A percentile compares a stretch with the other conserved stretches of the same genome.
These are phyloP conservation scores for Notolepis coatsorum DNA, from an alignment of 2,797 vertebrate genomes.

Conservation along the genomic window DNA sequence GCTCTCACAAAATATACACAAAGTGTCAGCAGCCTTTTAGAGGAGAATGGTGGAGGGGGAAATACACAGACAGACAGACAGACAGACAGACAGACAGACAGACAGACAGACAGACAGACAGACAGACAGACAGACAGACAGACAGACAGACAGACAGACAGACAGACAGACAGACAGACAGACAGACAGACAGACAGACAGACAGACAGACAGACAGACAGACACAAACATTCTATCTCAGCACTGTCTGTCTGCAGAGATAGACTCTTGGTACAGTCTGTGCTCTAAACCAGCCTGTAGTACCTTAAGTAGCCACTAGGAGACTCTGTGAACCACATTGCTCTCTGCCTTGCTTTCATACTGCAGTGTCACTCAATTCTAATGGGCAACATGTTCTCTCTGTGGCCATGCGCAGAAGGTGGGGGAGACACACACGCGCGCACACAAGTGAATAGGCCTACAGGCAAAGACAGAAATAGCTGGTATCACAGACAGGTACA, in stretches of 20 bases:
- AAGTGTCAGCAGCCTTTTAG: not conserved
- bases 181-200: too few relatives aligned
- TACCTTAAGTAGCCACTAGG: slow-evolving; percentile 61
- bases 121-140: not conserved
- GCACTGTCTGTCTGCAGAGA: slow-evolving; percentile 4
- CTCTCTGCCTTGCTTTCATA: slow-evolving; percentile 44
- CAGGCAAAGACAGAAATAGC: too few relatives aligned
- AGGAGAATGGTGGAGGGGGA: not conserved
- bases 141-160: not conserved
- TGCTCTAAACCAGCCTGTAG: slow-evolving; percentile 39
- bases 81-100: too few relatives aligned
- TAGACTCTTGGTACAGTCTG: not conserved
- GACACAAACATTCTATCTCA: not conserved
- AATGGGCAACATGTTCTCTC: slow-evolving; percentile 50
- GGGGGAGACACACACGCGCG: slow-evolving; percentile 19
- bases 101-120: too few relatives aligned
- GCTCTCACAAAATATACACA: slow-evolving; percentile 19
- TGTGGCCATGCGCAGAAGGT: slow-evolving; percentile 46
- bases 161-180: too few relatives aligned
- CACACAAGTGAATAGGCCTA: not conserved
- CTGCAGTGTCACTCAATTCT: slow-evolving; percentile 71
- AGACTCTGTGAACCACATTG: slow-evolving; percentile 51
- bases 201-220: too few relatives aligned
- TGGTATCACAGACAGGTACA: slow-evolving; percentile 37
- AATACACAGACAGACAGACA: too few relatives aligned